These are phyloP conservation scores for Typhlichthys subterraneus DNA, from an alignment of 2,797 vertebrate genomes.

Conservation along the genomic window DNA sequence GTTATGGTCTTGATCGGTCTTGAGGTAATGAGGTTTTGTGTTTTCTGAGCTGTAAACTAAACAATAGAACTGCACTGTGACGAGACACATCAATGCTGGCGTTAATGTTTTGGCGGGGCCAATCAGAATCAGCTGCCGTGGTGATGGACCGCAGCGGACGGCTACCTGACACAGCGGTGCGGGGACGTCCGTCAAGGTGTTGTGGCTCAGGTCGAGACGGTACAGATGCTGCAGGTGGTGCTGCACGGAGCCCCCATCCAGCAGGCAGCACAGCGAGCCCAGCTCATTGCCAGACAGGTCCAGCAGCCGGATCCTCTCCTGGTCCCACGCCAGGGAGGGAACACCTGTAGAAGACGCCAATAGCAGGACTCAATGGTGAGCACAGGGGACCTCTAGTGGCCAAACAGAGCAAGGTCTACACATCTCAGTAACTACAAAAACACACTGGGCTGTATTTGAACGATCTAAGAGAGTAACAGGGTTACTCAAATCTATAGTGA, in stretches of 20 bases:
- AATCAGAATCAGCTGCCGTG: neutral
- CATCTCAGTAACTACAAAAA: too few species aligned
- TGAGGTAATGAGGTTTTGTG: too few species aligned
- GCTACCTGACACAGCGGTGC: constrained; percentile 85
- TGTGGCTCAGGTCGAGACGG: constrained; percentile 91
- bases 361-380: neutral
- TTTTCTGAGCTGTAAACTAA: too few species aligned
- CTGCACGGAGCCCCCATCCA: constrained; percentile 75
- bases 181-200: constrained; percentile 83
- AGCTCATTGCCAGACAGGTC: constrained; percentile 95
- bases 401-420: too few species aligned
- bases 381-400: too few species aligned
- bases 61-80: too few species aligned
- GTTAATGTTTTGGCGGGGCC: too few species aligned
- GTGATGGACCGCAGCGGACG: neutral
- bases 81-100: too few species aligned
- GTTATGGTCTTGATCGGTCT: too few species aligned
- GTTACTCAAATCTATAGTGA: neutral
- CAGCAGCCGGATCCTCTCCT: constrained; percentile 86
- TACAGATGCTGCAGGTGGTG: constrained; percentile 84
- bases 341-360: neutral
- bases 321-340: constrained; percentile 77
- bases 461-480: too few species aligned
- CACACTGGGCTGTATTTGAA: too few species aligned
- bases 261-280: constrained; percentile 82